These are phyloP conservation scores for Drosophila grimshawi DNA, from an alignment of 1,140 invertebrate genomes.

Conservation along the genomic window DNA sequence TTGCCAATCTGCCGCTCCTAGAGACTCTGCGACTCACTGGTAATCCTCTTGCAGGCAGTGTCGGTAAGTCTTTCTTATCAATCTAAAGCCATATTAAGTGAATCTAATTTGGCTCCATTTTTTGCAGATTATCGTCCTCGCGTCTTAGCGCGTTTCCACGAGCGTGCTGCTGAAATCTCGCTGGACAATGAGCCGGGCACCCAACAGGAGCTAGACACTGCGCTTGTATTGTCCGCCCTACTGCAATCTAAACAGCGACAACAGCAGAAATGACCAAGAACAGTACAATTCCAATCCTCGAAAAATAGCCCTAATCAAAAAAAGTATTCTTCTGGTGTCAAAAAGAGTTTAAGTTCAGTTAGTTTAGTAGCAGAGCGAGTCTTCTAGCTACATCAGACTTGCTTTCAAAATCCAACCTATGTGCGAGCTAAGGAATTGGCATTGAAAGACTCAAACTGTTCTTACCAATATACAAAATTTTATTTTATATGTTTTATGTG, in stretches of 20 bases:
- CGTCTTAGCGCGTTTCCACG: conserved; percentile 93
- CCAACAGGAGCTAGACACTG: conserved; percentile 95
- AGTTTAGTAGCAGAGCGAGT: conserved; percentile 9
- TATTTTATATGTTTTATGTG: conserved; percentile 32
- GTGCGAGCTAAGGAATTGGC: background rate
- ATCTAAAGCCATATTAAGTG: background rate
- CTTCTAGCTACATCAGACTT: background rate
- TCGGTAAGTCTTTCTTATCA: conserved; percentile 57
- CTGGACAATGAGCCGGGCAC: conserved; percentile 94
- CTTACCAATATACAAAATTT: background rate
- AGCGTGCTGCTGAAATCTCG: conserved; percentile 90
- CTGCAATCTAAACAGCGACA: conserved; percentile 85
- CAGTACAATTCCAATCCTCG: conserved; percentile 7
- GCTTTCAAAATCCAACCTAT: background rate
- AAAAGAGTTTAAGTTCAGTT: conserved; percentile 15
- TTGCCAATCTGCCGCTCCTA: conserved; percentile 93
- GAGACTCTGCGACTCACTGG: conserved; percentile 94
- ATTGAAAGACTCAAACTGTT: conserved; percentile 7
- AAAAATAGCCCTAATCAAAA: conserved; percentile 26
- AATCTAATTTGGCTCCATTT: conserved; percentile 59
- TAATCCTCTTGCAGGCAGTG: conserved; percentile 92
- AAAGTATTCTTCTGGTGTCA: conserved; percentile 19
- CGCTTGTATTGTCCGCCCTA: conserved; percentile 94
- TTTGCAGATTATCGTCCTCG: conserved; percentile 95
- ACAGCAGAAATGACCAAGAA: conserved; percentile 54